phyloP scores from a whole-genome alignment of 2,113 vertebrate genomes.

The Aphyosemion australe region DNA sequence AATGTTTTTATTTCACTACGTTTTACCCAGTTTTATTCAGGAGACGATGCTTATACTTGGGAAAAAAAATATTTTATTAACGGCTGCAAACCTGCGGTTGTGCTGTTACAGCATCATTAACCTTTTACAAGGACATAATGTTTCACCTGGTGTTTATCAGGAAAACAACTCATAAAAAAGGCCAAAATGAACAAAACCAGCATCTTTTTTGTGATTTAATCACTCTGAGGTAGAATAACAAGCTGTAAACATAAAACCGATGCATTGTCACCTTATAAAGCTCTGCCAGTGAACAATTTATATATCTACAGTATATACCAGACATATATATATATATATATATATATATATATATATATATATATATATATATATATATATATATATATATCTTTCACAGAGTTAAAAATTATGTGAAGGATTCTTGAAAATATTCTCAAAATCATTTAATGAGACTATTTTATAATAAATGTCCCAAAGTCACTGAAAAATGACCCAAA shows the following conservation, averaged over 20 bases:
- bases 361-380: too few relatives aligned
- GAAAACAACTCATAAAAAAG: neutral
- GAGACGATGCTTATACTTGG: neutral
- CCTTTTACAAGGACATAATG: constrained; percentile 33
- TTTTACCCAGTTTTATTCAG: neutral
- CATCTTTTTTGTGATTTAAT: neutral
- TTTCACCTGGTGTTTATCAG: constrained; percentile 4
- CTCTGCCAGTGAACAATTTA: neutral
- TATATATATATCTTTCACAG: too few relatives aligned
- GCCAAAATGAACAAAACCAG: neutral
- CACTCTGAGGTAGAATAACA: neutral
- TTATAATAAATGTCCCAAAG: too few relatives aligned
- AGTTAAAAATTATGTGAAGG: too few relatives aligned
- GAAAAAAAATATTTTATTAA: too few relatives aligned
- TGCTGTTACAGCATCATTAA: constrained; percentile 21
- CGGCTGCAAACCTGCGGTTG: constrained; percentile 9
- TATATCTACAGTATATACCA: too few relatives aligned
- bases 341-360: too few relatives aligned
- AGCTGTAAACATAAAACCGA: constrained; percentile 1
- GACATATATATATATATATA: too few relatives aligned
- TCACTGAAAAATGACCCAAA: too few relatives aligned
- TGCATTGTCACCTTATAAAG: constrained; percentile 50
- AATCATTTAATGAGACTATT: too few relatives aligned
- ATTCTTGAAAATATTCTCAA: too few relatives aligned
- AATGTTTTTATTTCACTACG: neutral